phyloP scores from a whole-genome alignment of 2,113 vertebrate species.

The Dryoscopus gambensis region DNA sequence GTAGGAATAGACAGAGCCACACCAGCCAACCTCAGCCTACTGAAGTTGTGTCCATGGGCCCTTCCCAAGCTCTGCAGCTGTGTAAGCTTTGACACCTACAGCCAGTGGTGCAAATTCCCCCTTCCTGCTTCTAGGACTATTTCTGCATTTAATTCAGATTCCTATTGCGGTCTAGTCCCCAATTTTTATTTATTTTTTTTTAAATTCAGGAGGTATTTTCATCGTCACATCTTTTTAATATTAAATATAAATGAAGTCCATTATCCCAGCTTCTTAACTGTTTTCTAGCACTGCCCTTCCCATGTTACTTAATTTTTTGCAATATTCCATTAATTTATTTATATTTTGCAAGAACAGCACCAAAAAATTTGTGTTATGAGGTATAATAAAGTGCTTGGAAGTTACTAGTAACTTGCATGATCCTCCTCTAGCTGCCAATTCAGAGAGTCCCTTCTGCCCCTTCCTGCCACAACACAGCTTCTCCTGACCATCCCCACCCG shows the following conservation, averaged over 20 bases:
- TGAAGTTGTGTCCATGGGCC: neutral
- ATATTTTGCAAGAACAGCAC: neutral
- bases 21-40: accelerated
- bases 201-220: neutral
- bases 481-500: neutral
- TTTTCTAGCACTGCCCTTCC: neutral
- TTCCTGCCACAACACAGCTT: neutral
- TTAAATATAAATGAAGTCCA: neutral
- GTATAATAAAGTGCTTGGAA: neutral
- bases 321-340: neutral
- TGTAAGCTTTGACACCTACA: neutral
- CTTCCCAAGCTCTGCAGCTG: neutral
- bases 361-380: neutral
- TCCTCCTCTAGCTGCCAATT: neutral
- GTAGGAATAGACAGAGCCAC: neutral
- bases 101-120: neutral
- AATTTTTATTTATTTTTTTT: neutral
- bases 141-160: neutral
- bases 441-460: neutral
- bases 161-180: neutral
- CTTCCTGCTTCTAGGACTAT: neutral
- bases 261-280: neutral
- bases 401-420: neutral
- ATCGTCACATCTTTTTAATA: neutral
- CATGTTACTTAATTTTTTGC: neutral